phyloP scores from a whole-genome alignment of 2,113 vertebrate genomes.

The Upupa epops region DNA sequence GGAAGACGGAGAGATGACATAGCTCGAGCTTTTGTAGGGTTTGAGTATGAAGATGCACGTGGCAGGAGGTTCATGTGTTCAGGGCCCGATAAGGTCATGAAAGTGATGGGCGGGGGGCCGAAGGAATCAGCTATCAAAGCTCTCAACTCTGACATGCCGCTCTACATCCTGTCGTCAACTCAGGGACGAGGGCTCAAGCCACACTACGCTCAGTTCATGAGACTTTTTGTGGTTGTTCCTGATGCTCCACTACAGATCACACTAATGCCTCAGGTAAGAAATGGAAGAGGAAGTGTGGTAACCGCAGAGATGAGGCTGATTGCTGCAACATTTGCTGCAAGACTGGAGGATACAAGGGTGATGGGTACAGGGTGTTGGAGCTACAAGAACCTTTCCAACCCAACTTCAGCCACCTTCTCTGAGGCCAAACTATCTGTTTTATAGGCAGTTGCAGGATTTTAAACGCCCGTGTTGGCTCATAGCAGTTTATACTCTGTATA shows the following conservation, averaged over 20 bases:
- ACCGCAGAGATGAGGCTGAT: background rate
- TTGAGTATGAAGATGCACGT: constrained; percentile 94
- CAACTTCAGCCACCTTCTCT: background rate
- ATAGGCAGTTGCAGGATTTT: background rate
- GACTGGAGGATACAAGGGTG: background rate
- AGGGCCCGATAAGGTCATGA: constrained; percentile 94
- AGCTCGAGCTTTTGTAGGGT: constrained; percentile 94
- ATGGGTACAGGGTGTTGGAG: background rate
- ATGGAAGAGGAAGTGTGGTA: background rate
- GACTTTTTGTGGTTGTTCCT: constrained; percentile 93
- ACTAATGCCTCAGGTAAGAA: constrained; percentile 89
- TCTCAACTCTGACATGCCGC: constrained; percentile 95
- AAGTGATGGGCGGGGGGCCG: constrained; percentile 92
- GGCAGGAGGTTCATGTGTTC: constrained; percentile 95
- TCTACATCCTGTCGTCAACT: constrained; percentile 92
- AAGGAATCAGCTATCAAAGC: constrained; percentile 93
- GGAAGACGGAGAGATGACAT: constrained; percentile 91
- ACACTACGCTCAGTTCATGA: constrained; percentile 90
- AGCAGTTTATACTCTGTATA: background rate
- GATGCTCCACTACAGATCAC: constrained; percentile 92
- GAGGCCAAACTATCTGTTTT: background rate
- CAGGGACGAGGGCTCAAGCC: constrained; percentile 94
- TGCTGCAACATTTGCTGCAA: background rate
- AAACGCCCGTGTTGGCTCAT: background rate
- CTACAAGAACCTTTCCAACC: background rate